Evolutionary conservation across 1,140 invertebrate species (phyloP).

Genomic region (Helicoverpa zea): DNA sequence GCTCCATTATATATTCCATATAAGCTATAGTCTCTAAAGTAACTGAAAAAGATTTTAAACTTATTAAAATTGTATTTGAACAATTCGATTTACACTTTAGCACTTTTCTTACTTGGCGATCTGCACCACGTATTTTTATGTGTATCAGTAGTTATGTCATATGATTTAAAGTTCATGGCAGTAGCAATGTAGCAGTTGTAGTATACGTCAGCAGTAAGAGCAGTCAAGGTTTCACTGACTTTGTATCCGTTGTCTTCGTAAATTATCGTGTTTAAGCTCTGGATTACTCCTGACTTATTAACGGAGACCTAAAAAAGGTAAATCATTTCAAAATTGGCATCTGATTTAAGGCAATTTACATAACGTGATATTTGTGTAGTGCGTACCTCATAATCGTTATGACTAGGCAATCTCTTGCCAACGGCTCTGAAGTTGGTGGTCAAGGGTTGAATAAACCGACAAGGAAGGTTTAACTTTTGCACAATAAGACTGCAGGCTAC

Average conservation of each 20-base stretch:
- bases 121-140: slow-evolving; percentile 87
- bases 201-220: slow-evolving; percentile 14
- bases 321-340: too few relatives aligned
- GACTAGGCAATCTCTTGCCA: slow-evolving; percentile 88
- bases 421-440: slow-evolving; percentile 89
- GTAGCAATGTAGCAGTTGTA: slow-evolving; percentile 57
- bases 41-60: not conserved
- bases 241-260: slow-evolving; percentile 88
- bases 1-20: slow-evolving; percentile 93
- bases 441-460: slow-evolving; percentile 84
- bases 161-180: slow-evolving; percentile 61
- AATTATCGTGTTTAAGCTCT: slow-evolving; percentile 87
- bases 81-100: not conserved
- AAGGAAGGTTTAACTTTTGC: slow-evolving; percentile 64
- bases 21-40: slow-evolving; percentile 88
- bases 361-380: too few relatives aligned
- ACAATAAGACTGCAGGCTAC: slow-evolving; percentile 62
- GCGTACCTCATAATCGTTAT: slow-evolving; percentile 88
- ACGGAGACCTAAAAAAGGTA: slow-evolving; percentile 83
- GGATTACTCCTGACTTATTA: slow-evolving; percentile 88
- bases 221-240: slow-evolving; percentile 85
- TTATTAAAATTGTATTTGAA: not conserved
- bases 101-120: slow-evolving; percentile 57
- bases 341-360: too few relatives aligned
- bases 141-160: slow-evolving; percentile 73